phyloP scores from a whole-genome alignment of 2,113 vertebrate species.

The Clarias gariepinus region DNA sequence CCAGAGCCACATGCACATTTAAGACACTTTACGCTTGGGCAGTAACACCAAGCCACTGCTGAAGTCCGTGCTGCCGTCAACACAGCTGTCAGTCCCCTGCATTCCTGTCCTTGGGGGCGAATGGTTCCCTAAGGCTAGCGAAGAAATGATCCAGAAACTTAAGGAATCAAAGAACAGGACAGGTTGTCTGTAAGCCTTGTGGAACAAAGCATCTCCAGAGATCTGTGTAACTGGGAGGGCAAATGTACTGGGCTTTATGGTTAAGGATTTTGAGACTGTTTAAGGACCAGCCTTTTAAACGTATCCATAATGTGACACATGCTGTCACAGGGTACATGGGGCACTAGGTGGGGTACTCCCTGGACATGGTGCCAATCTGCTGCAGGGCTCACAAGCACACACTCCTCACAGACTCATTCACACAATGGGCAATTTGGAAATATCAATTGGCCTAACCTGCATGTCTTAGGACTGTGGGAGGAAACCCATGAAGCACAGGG shows the following conservation, averaged over 20 bases:
- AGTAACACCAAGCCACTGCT: constrained; percentile 60
- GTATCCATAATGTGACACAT: background rate
- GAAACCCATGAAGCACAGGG: too few relatives aligned
- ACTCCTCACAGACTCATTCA: too few relatives aligned
- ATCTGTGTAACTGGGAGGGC: background rate
- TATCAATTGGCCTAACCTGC: too few relatives aligned
- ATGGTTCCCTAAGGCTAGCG: constrained; percentile 58
- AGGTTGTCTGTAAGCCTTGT: background rate
- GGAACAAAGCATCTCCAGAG: background rate
- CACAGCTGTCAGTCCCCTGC: constrained; percentile 65
- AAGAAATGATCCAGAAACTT: constrained; percentile 63
- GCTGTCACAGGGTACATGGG: background rate
- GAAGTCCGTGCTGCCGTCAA: constrained; percentile 68
- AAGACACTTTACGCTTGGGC: constrained; percentile 58
- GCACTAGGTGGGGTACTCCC: too few relatives aligned
- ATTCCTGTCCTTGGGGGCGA: constrained; percentile 68
- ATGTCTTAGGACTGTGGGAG: too few relatives aligned
- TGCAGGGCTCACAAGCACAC: too few relatives aligned
- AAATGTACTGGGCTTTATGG: background rate
- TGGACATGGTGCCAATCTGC: too few relatives aligned
- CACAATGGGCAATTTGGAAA: too few relatives aligned
- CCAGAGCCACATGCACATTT: constrained; percentile 52
- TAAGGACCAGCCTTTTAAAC: background rate
- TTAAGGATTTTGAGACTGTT: background rate
- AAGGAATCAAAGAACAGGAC: background rate